Evolutionary conservation across 2,113 vertebrate genomes (phyloP).

Genomic region (Serinus canaria): DNA sequence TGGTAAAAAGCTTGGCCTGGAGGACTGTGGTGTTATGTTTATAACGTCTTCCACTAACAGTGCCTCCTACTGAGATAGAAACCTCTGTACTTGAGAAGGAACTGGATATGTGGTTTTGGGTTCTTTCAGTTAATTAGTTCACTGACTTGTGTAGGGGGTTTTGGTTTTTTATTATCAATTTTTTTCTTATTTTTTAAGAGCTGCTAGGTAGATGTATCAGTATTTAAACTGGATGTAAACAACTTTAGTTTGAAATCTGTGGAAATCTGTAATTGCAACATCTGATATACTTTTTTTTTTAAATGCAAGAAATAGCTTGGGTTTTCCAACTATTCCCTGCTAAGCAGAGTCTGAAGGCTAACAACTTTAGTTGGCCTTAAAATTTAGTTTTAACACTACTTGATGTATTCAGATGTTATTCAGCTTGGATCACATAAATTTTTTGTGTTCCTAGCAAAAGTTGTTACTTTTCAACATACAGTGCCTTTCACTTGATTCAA

Average conservation of each 20-base stretch:
- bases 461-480: slow-evolving; percentile 28
- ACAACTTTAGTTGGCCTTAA: slow-evolving; percentile 35
- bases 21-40: slow-evolving; percentile 67
- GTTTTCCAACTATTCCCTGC: not conserved
- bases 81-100: slow-evolving; percentile 60
- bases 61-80: slow-evolving; percentile 68
- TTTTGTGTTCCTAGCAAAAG: slow-evolving; percentile 57
- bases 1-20: slow-evolving; percentile 24
- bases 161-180: slow-evolving; percentile 42
- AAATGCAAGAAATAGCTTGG: not conserved
- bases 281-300: not conserved
- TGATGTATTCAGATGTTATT: slow-evolving; percentile 63
- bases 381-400: slow-evolving; percentile 37
- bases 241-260: slow-evolving; percentile 24
- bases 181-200: slow-evolving; percentile 61
- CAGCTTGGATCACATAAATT: slow-evolving; percentile 60
- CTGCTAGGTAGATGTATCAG: slow-evolving; percentile 65
- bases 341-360: slow-evolving; percentile 52
- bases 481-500: slow-evolving; percentile 70
- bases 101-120: slow-evolving; percentile 63
- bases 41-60: slow-evolving; percentile 73
- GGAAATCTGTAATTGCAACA: slow-evolving; percentile 55
- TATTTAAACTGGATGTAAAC: slow-evolving; percentile 74
- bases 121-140: slow-evolving; percentile 55
- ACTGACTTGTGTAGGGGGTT: not conserved